These are phyloP conservation scores for Upupa epops DNA, from an alignment of 2,113 vertebrate species.

Conservation along the genomic window DNA sequence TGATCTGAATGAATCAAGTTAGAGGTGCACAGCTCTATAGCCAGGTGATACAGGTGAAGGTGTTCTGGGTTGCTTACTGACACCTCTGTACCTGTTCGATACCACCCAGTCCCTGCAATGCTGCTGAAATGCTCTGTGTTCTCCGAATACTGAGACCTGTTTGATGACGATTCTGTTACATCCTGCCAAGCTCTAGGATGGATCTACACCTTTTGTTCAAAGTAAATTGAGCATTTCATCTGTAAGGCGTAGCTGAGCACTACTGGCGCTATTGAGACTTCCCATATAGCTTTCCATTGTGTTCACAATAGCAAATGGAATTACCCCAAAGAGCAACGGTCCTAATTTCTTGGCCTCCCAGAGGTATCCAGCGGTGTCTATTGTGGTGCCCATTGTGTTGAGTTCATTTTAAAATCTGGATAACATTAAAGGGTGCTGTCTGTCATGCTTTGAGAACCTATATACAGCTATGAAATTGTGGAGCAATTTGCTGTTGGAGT, in stretches of 20 bases:
- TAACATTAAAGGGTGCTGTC: conserved; percentile 38
- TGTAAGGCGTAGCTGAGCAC: not conserved
- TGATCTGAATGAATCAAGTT: not conserved
- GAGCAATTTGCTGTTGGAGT: conserved; percentile 24
- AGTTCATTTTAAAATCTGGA: conserved; percentile 39
- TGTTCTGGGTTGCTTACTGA: not conserved
- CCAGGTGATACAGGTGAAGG: not conserved
- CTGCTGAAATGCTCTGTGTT: not conserved
- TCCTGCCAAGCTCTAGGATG: not conserved
- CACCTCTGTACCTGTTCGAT: not conserved
- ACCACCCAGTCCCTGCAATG: not conserved
- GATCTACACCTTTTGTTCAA: conserved; percentile 12
- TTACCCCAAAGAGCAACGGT: conserved; percentile 9
- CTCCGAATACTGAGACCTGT: not conserved
- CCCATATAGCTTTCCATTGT: conserved; percentile 41
- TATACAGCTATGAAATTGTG: not conserved
- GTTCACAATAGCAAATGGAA: conserved; percentile 44
- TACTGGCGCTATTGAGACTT: conserved; percentile 12
- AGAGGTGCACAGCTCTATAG: not conserved
- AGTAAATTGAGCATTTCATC: not conserved
- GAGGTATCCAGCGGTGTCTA: conserved; percentile 33
- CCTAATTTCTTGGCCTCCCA: conserved; percentile 20
- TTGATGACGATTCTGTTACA: not conserved
- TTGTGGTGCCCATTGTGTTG: conserved; percentile 38
- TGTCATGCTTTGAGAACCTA: conserved; percentile 33